phyloP scores from a whole-genome alignment of 2,797 vertebrate genomes.

The Crenichthys baileyi region DNA sequence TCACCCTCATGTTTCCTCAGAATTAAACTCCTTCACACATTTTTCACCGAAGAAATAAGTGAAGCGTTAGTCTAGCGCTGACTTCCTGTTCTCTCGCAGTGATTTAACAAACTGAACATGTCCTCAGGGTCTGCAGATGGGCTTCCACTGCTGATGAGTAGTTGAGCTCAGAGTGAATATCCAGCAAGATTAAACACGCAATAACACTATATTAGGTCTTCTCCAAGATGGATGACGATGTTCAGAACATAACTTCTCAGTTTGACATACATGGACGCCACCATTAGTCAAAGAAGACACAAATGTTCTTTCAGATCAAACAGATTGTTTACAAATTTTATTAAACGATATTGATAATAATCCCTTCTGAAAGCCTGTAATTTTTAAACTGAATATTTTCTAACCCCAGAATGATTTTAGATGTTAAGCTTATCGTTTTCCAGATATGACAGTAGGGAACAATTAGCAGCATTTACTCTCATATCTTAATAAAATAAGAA shows the following conservation, averaged over 20 bases:
- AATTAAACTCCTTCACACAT: conserved; percentile 3
- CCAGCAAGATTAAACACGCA: conserved; percentile 37
- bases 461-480: conserved; percentile 4
- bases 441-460: conserved; percentile 4
- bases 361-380: background rate
- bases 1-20: background rate
- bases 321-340: background rate
- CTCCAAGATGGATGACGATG: background rate
- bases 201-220: conserved; percentile 35
- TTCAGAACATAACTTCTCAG: conserved; percentile 16
- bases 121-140: conserved; percentile 44
- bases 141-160: conserved; percentile 10
- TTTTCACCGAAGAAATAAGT: conserved; percentile 2
- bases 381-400: conserved; percentile 17
- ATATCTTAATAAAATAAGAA: background rate
- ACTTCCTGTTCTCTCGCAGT: conserved; percentile 16
- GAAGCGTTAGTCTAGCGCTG: conserved; percentile 3
- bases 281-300: background rate
- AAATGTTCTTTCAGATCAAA: background rate
- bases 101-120: conserved; percentile 43
- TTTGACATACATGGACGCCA: conserved; percentile 9
- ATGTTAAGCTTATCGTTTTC: conserved; percentile 15
- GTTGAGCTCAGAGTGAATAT: conserved; percentile 21
- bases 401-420: conserved; percentile 25
- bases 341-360: background rate